Evolutionary conservation across 1,140 invertebrate genomes (phyloP).

Genomic region (Liolophura sinensis): DNA sequence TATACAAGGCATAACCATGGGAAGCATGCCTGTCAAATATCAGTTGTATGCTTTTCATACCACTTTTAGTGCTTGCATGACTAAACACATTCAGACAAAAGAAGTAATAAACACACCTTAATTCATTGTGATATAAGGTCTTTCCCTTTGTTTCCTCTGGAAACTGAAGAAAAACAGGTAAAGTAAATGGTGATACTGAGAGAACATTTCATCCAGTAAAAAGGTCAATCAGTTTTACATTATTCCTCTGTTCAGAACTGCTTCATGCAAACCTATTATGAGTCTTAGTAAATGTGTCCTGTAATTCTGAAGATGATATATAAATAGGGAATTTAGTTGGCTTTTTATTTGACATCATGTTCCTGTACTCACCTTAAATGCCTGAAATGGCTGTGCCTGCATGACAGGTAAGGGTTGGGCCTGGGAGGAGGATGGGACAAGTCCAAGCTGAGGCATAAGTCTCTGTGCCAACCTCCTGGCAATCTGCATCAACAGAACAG

Average conservation of each 20-base stretch:
- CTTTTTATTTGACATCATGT: background rate
- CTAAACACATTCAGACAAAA: too few relatives aligned
- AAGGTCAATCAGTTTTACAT: background rate
- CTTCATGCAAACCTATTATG: background rate
- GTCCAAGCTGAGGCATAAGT: slow-evolving; percentile 11
- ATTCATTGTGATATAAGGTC: slow-evolving; percentile 46
- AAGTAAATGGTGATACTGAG: background rate
- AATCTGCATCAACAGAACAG: slow-evolving; percentile 21
- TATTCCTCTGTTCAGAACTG: background rate
- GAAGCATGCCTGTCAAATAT: too few relatives aligned
- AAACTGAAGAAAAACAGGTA: slow-evolving; percentile 40
- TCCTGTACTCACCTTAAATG: too few relatives aligned
- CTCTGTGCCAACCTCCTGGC: slow-evolving; percentile 26
- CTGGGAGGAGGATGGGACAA: too few relatives aligned
- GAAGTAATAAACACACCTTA: slow-evolving; percentile 38
- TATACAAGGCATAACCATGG: too few relatives aligned
- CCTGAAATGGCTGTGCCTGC: too few relatives aligned
- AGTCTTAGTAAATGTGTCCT: background rate
- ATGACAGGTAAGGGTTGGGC: too few relatives aligned
- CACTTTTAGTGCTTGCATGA: too few relatives aligned
- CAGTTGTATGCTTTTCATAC: too few relatives aligned
- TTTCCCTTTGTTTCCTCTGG: slow-evolving; percentile 53
- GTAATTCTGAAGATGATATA: background rate
- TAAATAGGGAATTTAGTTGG: background rate
- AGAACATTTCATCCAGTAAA: too few relatives aligned